These are phyloP conservation scores for Dioctria rufipes DNA, from an alignment of 2,888 invertebrate species.

Conservation along the genomic window DNA sequence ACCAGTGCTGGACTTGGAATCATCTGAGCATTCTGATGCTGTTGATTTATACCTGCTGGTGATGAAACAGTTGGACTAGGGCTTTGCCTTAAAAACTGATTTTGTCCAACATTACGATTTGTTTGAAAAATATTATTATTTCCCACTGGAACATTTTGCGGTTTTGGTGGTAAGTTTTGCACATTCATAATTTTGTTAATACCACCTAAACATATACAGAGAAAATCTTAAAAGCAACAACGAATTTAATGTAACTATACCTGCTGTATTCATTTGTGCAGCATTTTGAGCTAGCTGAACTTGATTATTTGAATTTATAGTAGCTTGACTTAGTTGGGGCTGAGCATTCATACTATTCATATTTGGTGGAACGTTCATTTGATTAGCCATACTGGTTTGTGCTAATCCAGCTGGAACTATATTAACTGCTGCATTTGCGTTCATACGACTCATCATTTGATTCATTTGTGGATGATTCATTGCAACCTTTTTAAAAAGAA, in stretches of 20 bases:
- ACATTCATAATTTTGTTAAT: constrained; percentile 60
- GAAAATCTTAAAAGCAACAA: constrained; percentile 24
- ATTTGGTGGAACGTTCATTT: constrained; percentile 61
- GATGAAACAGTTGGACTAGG: constrained; percentile 85
- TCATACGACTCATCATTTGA: constrained; percentile 72
- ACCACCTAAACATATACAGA: constrained; percentile 13
- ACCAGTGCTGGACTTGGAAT: constrained; percentile 80
- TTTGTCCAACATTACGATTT: constrained; percentile 78
- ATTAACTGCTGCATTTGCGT: constrained; percentile 71
- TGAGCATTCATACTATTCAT: constrained; percentile 54
- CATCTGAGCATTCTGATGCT: constrained; percentile 74
- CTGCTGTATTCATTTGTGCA: constrained; percentile 57
- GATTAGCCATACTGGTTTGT: constrained; percentile 65
- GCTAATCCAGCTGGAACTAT: constrained; percentile 64
- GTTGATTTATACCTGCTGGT: constrained; percentile 74
- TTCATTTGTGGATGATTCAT: constrained; percentile 67
- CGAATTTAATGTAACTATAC: constrained; percentile 32
- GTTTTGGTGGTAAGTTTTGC: constrained; percentile 56
- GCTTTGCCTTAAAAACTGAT: constrained; percentile 84
- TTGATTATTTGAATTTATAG: constrained; percentile 68
- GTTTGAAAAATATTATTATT: constrained; percentile 72
- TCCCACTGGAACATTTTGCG: constrained; percentile 66
- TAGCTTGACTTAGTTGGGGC: constrained; percentile 60
- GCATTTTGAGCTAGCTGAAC: constrained; percentile 59
- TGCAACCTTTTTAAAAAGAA: constrained; percentile 64